phyloP scores from a whole-genome alignment of 2,113 vertebrate species.

The Laticauda colubrina region DNA sequence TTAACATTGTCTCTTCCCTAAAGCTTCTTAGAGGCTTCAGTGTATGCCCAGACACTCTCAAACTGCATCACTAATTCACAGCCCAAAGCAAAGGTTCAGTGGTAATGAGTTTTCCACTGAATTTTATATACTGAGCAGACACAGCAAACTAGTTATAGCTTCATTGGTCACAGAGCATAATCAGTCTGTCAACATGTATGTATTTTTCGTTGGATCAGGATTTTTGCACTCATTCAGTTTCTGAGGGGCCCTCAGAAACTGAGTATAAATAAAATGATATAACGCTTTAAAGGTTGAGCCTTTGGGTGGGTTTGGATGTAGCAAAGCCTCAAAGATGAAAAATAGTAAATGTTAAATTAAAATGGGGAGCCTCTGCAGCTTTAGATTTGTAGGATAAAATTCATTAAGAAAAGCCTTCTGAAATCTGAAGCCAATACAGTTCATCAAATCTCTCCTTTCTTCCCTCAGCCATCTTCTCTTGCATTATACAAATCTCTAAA shows the following conservation, averaged over 20 bases:
- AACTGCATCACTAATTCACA: not conserved
- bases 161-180: not conserved
- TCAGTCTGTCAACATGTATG: not conserved
- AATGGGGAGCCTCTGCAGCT: not conserved
- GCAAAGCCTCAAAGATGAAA: not conserved
- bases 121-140: not conserved
- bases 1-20: not conserved
- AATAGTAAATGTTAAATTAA: not conserved
- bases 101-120: not conserved
- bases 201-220: not conserved
- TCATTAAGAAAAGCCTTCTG: slow-evolving; percentile 5
- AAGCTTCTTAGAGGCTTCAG: not conserved
- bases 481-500: slow-evolving; percentile 22
- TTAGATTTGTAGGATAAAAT: slow-evolving; percentile 39
- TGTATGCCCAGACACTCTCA: not conserved
- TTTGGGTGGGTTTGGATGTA: not conserved
- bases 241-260: not conserved
- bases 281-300: not conserved
- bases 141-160: not conserved
- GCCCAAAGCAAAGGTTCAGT: not conserved
- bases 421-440: slow-evolving; percentile 36
- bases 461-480: not conserved
- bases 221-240: not conserved
- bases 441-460: not conserved
- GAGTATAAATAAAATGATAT: not conserved